These are phyloP conservation scores for Bujurquina vittata DNA, from an alignment of 2,113 vertebrate species.

Conservation along the genomic window DNA sequence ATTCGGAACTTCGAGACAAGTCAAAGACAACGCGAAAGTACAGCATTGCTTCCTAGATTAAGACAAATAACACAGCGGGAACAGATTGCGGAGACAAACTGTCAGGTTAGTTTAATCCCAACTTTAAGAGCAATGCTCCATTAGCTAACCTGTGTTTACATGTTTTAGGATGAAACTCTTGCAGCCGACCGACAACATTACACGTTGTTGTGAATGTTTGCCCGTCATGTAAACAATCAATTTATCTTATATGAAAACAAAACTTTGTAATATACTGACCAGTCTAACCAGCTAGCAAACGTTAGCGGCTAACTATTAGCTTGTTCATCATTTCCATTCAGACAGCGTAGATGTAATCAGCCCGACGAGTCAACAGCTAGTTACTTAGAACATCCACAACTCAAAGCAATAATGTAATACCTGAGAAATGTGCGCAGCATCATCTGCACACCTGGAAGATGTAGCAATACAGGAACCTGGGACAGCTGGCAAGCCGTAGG, in stretches of 20 bases:
- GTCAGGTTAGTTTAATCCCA: not conserved
- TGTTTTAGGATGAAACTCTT: not conserved
- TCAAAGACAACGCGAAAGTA: not conserved
- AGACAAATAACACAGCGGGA: fast-evolving
- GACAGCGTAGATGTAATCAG: conserved; percentile 18
- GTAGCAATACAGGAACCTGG: not conserved
- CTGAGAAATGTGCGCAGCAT: conserved; percentile 26
- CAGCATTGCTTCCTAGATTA: fast-evolving
- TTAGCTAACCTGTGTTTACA: not conserved
- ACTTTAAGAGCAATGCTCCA: not conserved
- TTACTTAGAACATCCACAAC: not conserved
- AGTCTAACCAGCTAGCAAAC: not conserved
- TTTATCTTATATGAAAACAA: not conserved
- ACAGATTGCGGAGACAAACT: no score
- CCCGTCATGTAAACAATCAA: not conserved
- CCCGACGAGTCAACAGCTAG: not conserved
- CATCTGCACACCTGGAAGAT: not conserved
- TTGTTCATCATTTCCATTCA: not conserved
- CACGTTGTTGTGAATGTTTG: not conserved
- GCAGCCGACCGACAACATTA: fast-evolving
- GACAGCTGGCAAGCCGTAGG: not conserved
- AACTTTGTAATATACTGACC: not conserved
- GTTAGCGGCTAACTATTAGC: conserved; percentile 38
- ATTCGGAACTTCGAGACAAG: not conserved
- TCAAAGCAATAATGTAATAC: not conserved